Evolutionary conservation across 2,888 invertebrate species (phyloP), one percentile per base, ranked within the genome.

Genomic region (Isoperla grammatica): DNA sequence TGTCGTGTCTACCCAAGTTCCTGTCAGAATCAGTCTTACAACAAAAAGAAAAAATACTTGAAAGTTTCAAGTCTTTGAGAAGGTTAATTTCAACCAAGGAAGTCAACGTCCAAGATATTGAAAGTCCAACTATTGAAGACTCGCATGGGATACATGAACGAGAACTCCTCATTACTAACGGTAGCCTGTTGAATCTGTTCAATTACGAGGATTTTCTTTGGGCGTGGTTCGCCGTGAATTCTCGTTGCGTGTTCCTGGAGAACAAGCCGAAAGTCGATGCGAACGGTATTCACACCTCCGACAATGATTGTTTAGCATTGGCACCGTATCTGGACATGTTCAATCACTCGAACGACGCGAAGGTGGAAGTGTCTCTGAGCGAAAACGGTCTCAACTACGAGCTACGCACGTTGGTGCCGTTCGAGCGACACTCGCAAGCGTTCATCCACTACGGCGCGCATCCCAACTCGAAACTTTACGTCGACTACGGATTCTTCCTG

Each of bases 281-380:
- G 13, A 40, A 15, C 56, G 12, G 17, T n/a, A 20, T 61, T 11
- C 39, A 20, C 9, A 19, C 60, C 8, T 39, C 48, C 13, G 72
- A 71, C 57, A 66, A 71, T 60, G 68, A 77, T 65, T 73, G 72
- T 66, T 65, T 79, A 74, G 93, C 92, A 4, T 73, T 95, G 53
- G 92, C 90, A 63, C 95, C 95, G 0, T 91, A 87, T 72, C 77
- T 95, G 61, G 95, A 95, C 73, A 82, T 95, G 76, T 87, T 95
- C 64, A 95, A 95, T 77, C 95, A 95, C 71, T 85, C 86, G 58
- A 78, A 81, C 62, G 70, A 74, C 58, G 83, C 83, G 2, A 75
- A 76, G 63, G 86, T 87, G 1, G 70, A 73, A 23, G 79, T 79
- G 1, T 69, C 71, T 46, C 58, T 79, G n/a, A 70, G 74, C 64